A percentile compares a stretch with the other conserved stretches of the same genome.
Conservation (phyloP, 2,797 vertebrate species). For the Parambassis ranga region DNA sequence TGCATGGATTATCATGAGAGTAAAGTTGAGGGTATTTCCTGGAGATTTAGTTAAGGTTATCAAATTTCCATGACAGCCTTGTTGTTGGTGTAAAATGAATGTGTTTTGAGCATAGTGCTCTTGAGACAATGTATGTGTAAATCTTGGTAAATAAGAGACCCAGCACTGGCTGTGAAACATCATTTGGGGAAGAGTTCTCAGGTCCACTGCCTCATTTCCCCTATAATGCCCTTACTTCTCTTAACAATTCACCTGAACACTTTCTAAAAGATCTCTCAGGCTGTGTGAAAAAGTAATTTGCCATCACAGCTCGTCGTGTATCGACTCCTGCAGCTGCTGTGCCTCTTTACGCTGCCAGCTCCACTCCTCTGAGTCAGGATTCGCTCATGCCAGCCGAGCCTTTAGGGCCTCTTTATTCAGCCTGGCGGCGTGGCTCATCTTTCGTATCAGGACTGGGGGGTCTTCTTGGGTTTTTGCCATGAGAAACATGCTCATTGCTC, state of each 20-base stretch:
- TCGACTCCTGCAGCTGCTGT: slow-evolving; percentile 23
- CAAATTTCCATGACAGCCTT: not conserved
- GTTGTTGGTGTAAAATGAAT: not conserved
- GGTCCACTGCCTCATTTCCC: not conserved
- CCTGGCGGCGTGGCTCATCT: slow-evolving; percentile 43
- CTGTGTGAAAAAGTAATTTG: slow-evolving; percentile 12
- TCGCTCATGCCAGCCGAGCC: slow-evolving; percentile 30
- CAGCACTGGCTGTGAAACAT: no score
- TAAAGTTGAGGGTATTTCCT: slow-evolving; percentile 11
- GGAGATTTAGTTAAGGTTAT: not conserved
- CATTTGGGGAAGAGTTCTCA: no score
- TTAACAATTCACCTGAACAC: not conserved
- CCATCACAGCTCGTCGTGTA: slow-evolving; percentile 7
- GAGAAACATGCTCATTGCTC: slow-evolving; percentile 25
- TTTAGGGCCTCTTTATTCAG: slow-evolving; percentile 38
- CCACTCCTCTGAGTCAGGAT: slow-evolving; percentile 46
- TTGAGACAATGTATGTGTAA: no score
- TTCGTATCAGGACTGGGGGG: slow-evolving; percentile 26
- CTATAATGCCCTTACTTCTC: not conserved
- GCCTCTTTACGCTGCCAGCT: slow-evolving; percentile 25
- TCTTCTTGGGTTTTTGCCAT: slow-evolving; percentile 41
- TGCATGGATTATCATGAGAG: not conserved
- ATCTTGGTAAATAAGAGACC: no score
- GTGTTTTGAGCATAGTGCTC: no score
- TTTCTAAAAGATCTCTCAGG: not conserved